phyloP scores from a whole-genome alignment of 2,113 vertebrate genomes.

The Oplegnathus fasciatus region DNA sequence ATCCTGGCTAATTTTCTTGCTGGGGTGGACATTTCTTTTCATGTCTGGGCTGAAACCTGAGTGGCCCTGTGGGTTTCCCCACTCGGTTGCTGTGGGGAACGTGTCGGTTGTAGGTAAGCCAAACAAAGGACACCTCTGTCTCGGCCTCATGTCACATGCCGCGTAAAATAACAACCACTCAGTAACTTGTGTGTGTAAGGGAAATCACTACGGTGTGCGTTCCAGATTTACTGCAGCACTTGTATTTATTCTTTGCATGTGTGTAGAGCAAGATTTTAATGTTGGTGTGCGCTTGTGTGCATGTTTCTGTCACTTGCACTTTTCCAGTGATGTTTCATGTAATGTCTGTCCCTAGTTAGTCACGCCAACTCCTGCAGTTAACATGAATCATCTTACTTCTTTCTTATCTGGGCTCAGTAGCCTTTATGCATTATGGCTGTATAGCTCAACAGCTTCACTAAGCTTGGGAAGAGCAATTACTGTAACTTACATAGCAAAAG shows the following conservation, averaged over 20 bases:
- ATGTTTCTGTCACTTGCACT: conserved; percentile 50
- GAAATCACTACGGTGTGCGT: conserved; percentile 35
- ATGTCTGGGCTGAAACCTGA: conserved; percentile 73
- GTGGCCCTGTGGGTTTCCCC: conserved; percentile 50
- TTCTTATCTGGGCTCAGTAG: background rate
- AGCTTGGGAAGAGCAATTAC: background rate
- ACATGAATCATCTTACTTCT: background rate
- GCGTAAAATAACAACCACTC: conserved; percentile 74
- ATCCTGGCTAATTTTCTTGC: conserved; percentile 64
- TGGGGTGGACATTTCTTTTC: conserved; percentile 70
- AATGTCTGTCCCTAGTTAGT: conserved; percentile 18
- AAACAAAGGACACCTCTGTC: conserved; percentile 81
- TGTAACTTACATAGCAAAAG: background rate
- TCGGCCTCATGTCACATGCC: conserved; percentile 65
- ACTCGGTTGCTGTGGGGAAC: conserved; percentile 56
- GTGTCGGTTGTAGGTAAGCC: conserved; percentile 50
- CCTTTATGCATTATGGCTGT: background rate
- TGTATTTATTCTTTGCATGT: conserved; percentile 47
- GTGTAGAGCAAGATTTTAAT: conserved; percentile 24
- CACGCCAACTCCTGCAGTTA: background rate
- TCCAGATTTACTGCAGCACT: conserved; percentile 54
- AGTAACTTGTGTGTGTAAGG: conserved; percentile 30
- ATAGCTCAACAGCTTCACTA: background rate
- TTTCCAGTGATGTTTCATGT: conserved; percentile 27
- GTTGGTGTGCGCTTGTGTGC: conserved; percentile 3